These are phyloP conservation scores for Liasis olivaceus DNA, from an alignment of 2,797 vertebrate genomes.

Conservation along the genomic window DNA sequence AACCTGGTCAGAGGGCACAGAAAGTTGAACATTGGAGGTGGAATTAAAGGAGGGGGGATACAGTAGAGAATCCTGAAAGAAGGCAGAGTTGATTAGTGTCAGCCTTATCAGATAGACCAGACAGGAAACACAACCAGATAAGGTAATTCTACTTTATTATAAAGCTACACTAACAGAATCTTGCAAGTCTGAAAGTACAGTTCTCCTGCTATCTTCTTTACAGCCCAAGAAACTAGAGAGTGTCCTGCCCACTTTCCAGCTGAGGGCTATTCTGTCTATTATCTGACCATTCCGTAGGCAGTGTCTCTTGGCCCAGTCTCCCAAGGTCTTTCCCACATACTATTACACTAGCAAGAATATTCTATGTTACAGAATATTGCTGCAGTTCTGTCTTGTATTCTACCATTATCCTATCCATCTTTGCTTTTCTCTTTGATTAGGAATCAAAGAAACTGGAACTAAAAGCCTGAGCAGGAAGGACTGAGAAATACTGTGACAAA, in stretches of 20 bases:
- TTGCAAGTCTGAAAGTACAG: no score
- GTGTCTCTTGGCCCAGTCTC: no score
- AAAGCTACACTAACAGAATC: no score
- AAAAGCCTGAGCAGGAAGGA: not conserved
- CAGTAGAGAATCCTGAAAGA: not conserved
- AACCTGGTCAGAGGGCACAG: not conserved
- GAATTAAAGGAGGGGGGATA: not conserved
- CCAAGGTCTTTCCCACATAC: no score
- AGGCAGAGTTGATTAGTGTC: not conserved
- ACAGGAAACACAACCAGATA: no score
- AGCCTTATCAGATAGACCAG: no score
- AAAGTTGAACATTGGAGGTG: not conserved
- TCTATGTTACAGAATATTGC: not conserved
- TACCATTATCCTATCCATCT: not conserved
- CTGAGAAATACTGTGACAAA: not conserved
- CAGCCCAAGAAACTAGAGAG: no score
- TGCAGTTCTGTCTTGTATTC: not conserved
- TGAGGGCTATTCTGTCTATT: no score
- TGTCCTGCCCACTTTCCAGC: no score
- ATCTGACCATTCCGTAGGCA: no score
- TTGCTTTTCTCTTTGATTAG: not conserved
- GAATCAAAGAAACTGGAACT: not conserved
- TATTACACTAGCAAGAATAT: not conserved
- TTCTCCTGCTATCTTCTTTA: no score
- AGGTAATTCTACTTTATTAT: no score